Base-by-base conservation (phyloP, 2,888 invertebrate species). In the Agapetus fuscipes region DNA sequence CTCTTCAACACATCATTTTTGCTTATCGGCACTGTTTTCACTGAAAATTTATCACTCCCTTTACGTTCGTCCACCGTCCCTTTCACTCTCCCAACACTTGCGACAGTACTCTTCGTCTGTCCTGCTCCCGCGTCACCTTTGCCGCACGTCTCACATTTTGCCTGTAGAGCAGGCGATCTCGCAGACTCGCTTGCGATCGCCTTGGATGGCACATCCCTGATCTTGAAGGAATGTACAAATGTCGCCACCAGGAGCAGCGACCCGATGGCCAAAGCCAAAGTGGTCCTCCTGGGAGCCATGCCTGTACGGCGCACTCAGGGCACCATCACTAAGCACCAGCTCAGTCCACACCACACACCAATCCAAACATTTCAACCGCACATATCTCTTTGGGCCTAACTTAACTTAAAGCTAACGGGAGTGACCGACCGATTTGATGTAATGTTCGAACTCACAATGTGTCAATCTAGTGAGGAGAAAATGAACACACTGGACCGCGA, bases 161-260 rank as follows among this genome's bases (percentile, higher is more conserved):
- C 16, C 9, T 25, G 13, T 10, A 30, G 15, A 12, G 7, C 26
- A 10, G 37, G 34, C 15, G 24, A 7, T 17, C 10, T 39, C 34
- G 4, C 24, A 25, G 12, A 28, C 11, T 31, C 38, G 16, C 30
- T 30, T 14, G 17, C 40, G 12, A 34, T 51, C 48, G 50, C 52
- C 58, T 61, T 66, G 14, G 40, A 10, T 43, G 64, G 64, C 53
- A 64, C 55, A 55, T 67, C 66, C 49, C 69, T 67, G 49, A 70
- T 57, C 52, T 70, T 69, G 61, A 70, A 70, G 60, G 69, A 69
- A 57, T 63, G 66, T 60, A 66, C 65, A 60, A 67, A 66, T 61
- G 67, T 62, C 49, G 62, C 65, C 57, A 67, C 64, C 57, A 68
- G 61, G 25, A 38, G 12, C 15, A 45, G 31, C 11, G 34, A 57